Evolutionary conservation across 2,888 invertebrate species (phyloP), one percentile per base, ranked within the genome.

Genomic region (Colletes collaris): DNA sequence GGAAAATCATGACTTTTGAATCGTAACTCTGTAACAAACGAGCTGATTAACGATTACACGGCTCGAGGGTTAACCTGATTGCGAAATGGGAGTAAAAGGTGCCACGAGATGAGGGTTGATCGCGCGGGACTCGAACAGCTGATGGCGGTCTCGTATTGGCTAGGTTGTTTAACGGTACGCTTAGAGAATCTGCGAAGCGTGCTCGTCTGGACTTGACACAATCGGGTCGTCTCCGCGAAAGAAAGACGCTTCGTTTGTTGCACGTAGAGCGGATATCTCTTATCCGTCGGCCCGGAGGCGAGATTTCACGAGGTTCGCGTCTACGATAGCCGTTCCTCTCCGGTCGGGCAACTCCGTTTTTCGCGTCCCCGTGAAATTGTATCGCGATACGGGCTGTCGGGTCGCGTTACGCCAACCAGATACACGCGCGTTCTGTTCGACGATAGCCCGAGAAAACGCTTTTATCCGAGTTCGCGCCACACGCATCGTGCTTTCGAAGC

Each of bases 221-320:
- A 85, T 79, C 83, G 78, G 85, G 86, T 86, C 86, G 85, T 56
- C 56, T 49, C 62, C 40, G 8, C 49, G 58, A 50, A 50, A 58
- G 70, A 83, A 75, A 74, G 66, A 65, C 37, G 53, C 63, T 11
- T 50, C 52, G 37, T 7, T 6, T 11, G 46, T 40, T 62, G 52
- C 50, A 64, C 56, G 49, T n/a, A 62, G 68, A 65, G 50, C 44
- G 55, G 64, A 67, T 76, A 72, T 77, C 85, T 44, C 58, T 66
- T 62, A 44, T 58, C 73, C 72, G 56, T 49, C 73, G 58, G 44
- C 50, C 56, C 58, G 46, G 70, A 66, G 52, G 67, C 66, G 70
- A 56, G 68, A 80, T 68, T 74, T 76, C 70, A 72, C 78, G 74
- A 19, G 60, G 11, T 7, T 52, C 35, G 27, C 46, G 11, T 64